Conservation (phyloP, 2,113 vertebrate genomes). For the Reinhardtius hippoglossoides region DNA sequence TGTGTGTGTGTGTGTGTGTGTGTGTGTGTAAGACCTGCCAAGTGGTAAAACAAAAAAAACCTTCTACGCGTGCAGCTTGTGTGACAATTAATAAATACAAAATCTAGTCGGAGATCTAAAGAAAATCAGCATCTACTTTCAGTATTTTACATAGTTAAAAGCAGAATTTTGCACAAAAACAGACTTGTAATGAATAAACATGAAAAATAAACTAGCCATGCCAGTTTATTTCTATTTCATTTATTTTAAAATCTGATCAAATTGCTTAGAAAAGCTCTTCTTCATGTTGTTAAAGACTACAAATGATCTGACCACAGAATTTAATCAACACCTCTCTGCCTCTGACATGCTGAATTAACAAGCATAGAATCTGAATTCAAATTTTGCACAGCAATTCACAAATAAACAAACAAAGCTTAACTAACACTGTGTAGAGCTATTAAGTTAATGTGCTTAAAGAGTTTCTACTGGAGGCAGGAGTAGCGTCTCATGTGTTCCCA, state of each 20-base stretch:
- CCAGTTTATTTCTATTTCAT: too few relatives aligned
- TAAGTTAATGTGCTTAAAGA: neutral
- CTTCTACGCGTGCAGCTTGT: too few relatives aligned
- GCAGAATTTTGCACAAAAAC: neutral
- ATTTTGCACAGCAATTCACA: neutral
- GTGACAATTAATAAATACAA: neutral
- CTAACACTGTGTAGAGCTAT: too few relatives aligned
- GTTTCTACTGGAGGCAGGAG: neutral
- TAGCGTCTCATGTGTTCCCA: neutral
- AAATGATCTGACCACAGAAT: neutral
- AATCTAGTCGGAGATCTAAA: neutral
- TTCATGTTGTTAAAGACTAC: neutral
- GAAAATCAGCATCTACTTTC: neutral
- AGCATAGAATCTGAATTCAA: neutral
- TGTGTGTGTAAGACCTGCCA: neutral
- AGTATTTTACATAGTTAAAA: neutral
- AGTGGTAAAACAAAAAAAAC: too few relatives aligned
- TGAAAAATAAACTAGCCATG: too few relatives aligned
- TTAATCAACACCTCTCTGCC: neutral
- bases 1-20: neutral
- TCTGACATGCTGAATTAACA: neutral
- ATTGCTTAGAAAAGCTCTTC: too few relatives aligned
- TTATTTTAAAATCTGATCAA: too few relatives aligned
- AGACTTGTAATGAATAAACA: too few relatives aligned
- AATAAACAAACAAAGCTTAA: too few relatives aligned